Base-by-base conservation (phyloP, 2,113 vertebrate genomes). In the Psilopsiagon aymara region DNA sequence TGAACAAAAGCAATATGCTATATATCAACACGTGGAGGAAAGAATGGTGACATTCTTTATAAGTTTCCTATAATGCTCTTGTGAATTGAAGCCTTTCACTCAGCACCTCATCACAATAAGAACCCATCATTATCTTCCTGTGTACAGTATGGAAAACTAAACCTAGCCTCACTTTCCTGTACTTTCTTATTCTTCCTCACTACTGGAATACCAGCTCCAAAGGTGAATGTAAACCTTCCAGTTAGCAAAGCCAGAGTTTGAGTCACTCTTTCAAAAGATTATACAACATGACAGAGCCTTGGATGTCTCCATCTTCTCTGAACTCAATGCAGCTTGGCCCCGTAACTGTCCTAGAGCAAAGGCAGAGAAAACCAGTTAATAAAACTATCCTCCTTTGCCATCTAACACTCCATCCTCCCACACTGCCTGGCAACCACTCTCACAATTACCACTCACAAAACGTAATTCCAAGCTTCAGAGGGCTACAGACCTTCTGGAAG, bases 1-100 rank as follows among this genome's bases (percentile, higher is more conserved):
- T 80, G 93, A 94, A 92, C 84, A 95, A 95, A 94, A 97, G 86
- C 44, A 91, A 82, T 29, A 69, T 47, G 74, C 91, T 93, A 92
- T 94, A 85, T 96, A 93, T 86, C 95, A 95, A 87, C 52, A 78
- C 0, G 28, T 76, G 62, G 66, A 87, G 33, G 70, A 62, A 95
- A 91, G 95, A 77, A 84, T 66, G 52, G 86, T 33, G 37, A 76
- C 93, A 92, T 52, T 76, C 75, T 75, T 79, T 64, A 4, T 49
- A 69, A 59, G 80, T 52, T 81, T 93, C 57, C 77, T 75, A 3
- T 49, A 88, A 96, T 15, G 62, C 57, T 91, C 57, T 86, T 68
- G 83, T 82, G 66, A 92, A 89, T n/a, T 46, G 88, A 93, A 89
- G 79, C 44, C 51, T 94, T 94, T 93, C 69, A 41, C 49, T 95